Evolutionary conservation across 1,140 invertebrate genomes (phyloP).

Genomic region (Temnothorax nylanderi): DNA sequence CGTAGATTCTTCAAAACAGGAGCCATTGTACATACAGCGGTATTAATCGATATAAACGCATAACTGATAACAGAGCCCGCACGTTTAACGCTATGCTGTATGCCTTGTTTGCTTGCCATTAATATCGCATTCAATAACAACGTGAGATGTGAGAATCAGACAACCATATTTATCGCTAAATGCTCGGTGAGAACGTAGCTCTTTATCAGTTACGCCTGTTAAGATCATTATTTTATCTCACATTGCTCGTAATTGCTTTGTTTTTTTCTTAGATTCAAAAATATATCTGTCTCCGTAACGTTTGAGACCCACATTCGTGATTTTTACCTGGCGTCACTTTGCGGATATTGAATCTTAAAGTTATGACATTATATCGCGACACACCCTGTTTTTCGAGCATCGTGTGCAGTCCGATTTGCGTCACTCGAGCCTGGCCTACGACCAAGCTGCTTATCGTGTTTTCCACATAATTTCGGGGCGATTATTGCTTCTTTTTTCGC

Average conservation of each 20-base stretch:
- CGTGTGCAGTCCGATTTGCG: slow-evolving; percentile 29
- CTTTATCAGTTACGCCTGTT: slow-evolving; percentile 18
- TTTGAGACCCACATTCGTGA: not conserved
- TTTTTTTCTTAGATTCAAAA: slow-evolving; percentile 25
- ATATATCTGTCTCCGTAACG: not conserved
- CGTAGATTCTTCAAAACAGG: not conserved
- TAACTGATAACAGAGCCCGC: not conserved
- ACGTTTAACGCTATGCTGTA: not conserved
- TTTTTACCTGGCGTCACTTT: not conserved
- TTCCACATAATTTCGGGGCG: slow-evolving; percentile 4
- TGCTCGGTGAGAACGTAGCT: not conserved
- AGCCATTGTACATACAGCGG: not conserved
- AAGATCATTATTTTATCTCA: slow-evolving; percentile 17
- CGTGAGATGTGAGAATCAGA: slow-evolving; percentile 25
- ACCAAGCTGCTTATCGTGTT: slow-evolving; percentile 44
- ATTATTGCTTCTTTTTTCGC: slow-evolving; percentile 16
- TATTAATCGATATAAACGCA: not conserved
- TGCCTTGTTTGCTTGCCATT: slow-evolving; percentile 25
- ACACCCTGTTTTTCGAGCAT: slow-evolving; percentile 18
- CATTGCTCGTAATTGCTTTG: slow-evolving; percentile 24
- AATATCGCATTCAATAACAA: slow-evolving; percentile 46
- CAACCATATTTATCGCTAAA: slow-evolving; percentile 18
- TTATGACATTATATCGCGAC: not conserved
- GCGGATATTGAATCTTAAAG: not conserved
- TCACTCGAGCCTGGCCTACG: slow-evolving; percentile 34